phyloP scores from a whole-genome alignment of 1,140 invertebrate genomes.

The Cryptotermes secundus region DNA sequence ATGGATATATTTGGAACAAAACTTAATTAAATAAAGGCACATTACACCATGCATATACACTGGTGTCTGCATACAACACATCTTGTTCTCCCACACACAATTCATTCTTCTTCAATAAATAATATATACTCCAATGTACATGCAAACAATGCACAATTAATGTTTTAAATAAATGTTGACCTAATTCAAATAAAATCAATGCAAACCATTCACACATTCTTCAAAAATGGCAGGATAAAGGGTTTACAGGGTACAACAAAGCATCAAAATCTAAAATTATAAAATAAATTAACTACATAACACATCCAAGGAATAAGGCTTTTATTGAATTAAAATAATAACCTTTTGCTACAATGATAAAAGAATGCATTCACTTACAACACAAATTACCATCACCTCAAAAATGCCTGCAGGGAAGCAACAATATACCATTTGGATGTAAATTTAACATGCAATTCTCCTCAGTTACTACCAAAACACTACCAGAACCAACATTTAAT shows the following conservation, averaged over 20 bases:
- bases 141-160: slow-evolving; percentile 21
- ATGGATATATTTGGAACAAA: background rate
- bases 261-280: slow-evolving; percentile 21
- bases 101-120: background rate
- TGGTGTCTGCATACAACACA: background rate
- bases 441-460: background rate
- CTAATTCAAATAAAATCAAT: background rate
- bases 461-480: background rate
- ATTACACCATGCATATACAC: background rate
- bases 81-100: background rate
- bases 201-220: slow-evolving; percentile 15
- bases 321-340: slow-evolving; percentile 28
- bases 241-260: background rate
- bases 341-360: slow-evolving; percentile 18
- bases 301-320: slow-evolving; percentile 26
- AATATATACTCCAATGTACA: background rate
- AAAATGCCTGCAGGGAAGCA: background rate
- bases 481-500: background rate
- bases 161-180: background rate
- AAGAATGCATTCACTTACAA: slow-evolving; percentile 23
- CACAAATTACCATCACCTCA: background rate
- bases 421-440: background rate
- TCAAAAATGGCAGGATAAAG: background rate
- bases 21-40: background rate
- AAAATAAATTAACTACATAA: slow-evolving; percentile 27